These are phyloP conservation scores for Tachypleus tridentatus DNA, from an alignment of 1,140 invertebrate species.

Conservation along the genomic window DNA sequence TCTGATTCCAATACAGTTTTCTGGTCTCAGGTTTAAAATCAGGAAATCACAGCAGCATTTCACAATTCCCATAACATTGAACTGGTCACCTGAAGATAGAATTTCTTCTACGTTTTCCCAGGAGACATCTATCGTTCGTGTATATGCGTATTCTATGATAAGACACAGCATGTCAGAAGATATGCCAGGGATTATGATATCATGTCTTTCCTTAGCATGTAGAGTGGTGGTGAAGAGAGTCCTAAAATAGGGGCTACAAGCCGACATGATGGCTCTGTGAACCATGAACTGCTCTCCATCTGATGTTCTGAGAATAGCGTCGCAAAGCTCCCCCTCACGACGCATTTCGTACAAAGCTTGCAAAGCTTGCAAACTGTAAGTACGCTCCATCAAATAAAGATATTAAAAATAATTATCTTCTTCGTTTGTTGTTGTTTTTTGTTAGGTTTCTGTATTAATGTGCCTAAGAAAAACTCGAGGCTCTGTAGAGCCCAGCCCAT, in stretches of 20 bases:
- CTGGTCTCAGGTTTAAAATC: constrained; percentile 44
- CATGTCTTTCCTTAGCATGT: constrained; percentile 49
- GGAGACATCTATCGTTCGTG: constrained; percentile 52
- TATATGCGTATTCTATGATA: constrained; percentile 69
- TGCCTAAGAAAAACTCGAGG: no score
- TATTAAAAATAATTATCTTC: no score
- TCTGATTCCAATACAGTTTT: constrained; percentile 69
- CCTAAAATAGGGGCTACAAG: constrained; percentile 72
- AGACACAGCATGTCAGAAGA: constrained; percentile 54
- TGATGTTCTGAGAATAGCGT: constrained; percentile 61
- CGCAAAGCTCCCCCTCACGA: constrained; percentile 61
- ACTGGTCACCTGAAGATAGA: constrained; percentile 45
- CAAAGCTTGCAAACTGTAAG: no score
- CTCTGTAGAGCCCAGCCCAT: no score
- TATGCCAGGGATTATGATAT: constrained; percentile 59
- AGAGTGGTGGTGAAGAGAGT: constrained; percentile 70
- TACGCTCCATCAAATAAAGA: no score
- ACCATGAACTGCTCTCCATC: constrained; percentile 51
- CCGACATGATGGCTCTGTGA: constrained; percentile 50
- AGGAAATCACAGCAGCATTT: constrained; percentile 64
- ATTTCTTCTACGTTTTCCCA: constrained; percentile 62
- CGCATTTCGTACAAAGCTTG: constrained; percentile 42
- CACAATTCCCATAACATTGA: constrained; percentile 60
- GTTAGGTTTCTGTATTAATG: no score
- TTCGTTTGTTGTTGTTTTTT: no score